Evolutionary conservation across 2,888 invertebrate species (phyloP), one percentile per base, ranked within the genome.

Genomic region (Dioctria linearis): DNA sequence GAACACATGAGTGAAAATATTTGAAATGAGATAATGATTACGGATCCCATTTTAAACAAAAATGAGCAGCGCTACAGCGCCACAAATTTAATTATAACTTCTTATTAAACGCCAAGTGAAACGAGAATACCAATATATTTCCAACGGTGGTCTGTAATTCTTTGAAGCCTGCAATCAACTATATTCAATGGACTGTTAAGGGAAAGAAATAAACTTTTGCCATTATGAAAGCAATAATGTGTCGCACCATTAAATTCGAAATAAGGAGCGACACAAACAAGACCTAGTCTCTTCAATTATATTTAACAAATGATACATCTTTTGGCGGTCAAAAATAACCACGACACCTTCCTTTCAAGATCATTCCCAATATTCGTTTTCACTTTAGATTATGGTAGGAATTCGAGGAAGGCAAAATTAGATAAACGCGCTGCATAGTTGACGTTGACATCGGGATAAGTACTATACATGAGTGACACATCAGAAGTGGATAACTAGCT

Each of bases 401-500:
- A 54, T 54, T 54, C 54, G 6, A 54, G 54, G 11, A 8, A 54
- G n/a, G 11, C 9, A 54, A 9, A 54, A 1, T n/a, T 54, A 54
- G 54, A 54, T 54, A 54, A n/a, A 54, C 54, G 54, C 54, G 4
- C 6, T 11, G 54, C 54, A 54, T 54, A 54, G 54, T 11, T 54
- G 54, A 8, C 54, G 54, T 54, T 54, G 54, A 54, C 54, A 54
- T 0, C n/a, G 54, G 9, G 54, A 6, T 54, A 54, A 54, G 54
- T 54, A 54, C 11, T 11, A 25, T 25, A 54, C 54, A 54, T 54
- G 54, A 54, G 54, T 54, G 54, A 54, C 54, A 25, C 25, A 54
- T 54, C 54, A 54, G 54, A 54, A 54, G 54, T 54, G 54, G 54
- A 54, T 54, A 54, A 54, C 54, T 54, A 54, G 54, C 54, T 54